These are phyloP conservation scores for Eupeodes luniger DNA, from an alignment of 2,888 invertebrate species.

Conservation along the genomic window DNA sequence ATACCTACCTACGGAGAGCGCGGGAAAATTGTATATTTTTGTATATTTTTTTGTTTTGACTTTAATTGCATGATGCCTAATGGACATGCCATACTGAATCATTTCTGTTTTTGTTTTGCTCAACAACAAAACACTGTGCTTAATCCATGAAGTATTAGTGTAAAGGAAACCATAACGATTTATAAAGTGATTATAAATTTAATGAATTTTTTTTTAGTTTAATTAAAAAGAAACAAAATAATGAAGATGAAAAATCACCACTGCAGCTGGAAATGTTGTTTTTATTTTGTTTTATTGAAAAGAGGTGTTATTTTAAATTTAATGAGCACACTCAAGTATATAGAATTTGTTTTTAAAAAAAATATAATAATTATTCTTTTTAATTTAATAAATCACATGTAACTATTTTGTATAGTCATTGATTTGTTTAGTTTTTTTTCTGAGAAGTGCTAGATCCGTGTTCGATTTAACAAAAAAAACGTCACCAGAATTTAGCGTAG, in stretches of 20 bases:
- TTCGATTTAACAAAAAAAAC: too few species aligned
- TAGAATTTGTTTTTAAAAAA: background rate
- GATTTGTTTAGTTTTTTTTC: too few species aligned
- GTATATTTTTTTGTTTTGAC: constrained; percentile 7
- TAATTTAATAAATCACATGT: too few species aligned
- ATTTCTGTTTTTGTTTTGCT: constrained; percentile 35
- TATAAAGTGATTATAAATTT: constrained; percentile 35
- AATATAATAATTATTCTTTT: too few species aligned
- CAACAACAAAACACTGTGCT: constrained; percentile 43
- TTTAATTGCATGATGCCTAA: constrained; percentile 66
- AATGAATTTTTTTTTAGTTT: constrained; percentile 13
- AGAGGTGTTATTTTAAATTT: constrained; percentile 27
- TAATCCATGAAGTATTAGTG: constrained; percentile 63
- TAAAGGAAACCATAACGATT: constrained; percentile 67
- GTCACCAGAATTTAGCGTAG: too few species aligned
- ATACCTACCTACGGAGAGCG: background rate
- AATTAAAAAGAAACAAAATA: background rate
- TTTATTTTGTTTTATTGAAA: constrained; percentile 10
- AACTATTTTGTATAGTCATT: too few species aligned
- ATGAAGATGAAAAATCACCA: too few species aligned
- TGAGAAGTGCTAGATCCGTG: too few species aligned
- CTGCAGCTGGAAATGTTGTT: background rate
- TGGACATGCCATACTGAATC: constrained; percentile 67
- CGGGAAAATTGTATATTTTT: background rate
- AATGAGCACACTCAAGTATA: background rate